Percentiles rank a stretch among this genome's conserved stretches.
Conservation (phyloP, 2,888 invertebrate species). For the Plagodis dolabraria region DNA sequence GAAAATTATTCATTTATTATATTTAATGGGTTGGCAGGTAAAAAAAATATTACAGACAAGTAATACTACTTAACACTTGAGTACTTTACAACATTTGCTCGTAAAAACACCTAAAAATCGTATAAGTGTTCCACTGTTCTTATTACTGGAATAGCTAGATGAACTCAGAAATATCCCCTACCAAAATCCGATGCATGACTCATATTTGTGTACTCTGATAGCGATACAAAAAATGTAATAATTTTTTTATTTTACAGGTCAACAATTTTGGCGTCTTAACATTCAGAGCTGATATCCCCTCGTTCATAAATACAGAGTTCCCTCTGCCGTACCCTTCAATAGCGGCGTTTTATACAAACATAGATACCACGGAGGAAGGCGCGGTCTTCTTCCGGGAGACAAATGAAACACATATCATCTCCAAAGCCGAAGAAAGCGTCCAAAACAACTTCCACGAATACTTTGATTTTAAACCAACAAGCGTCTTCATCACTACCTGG, state of each 20-base stretch:
- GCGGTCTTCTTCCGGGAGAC: slow-evolving; percentile 90
- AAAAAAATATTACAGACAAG: too few species aligned
- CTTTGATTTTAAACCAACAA: slow-evolving; percentile 89
- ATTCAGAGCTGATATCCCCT: slow-evolving; percentile 94
- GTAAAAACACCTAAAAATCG: too few species aligned
- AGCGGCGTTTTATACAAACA: slow-evolving; percentile 95
- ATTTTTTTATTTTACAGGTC: slow-evolving; percentile 85
- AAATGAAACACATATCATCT: slow-evolving; percentile 83
- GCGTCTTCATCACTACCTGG: slow-evolving; percentile 96
- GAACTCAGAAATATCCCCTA: too few species aligned
- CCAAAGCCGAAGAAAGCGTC: slow-evolving; percentile 89
- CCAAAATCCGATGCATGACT: too few species aligned
- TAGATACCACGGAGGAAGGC: slow-evolving; percentile 92
- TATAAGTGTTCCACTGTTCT: too few species aligned
- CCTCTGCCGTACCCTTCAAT: slow-evolving; percentile 95
- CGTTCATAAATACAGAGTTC: slow-evolving; percentile 94
- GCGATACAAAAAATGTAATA: neutral
- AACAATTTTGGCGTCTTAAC: slow-evolving; percentile 96
- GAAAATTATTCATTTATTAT: too few species aligned
- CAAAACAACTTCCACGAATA: slow-evolving; percentile 90
- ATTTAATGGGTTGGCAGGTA: too few species aligned
- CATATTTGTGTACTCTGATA: neutral
- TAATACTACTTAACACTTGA: too few species aligned
- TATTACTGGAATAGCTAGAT: too few species aligned
- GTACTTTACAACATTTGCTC: too few species aligned